Conservation (phyloP, 1,140 invertebrate genomes). For the Eurytemora carolleeae region DNA sequence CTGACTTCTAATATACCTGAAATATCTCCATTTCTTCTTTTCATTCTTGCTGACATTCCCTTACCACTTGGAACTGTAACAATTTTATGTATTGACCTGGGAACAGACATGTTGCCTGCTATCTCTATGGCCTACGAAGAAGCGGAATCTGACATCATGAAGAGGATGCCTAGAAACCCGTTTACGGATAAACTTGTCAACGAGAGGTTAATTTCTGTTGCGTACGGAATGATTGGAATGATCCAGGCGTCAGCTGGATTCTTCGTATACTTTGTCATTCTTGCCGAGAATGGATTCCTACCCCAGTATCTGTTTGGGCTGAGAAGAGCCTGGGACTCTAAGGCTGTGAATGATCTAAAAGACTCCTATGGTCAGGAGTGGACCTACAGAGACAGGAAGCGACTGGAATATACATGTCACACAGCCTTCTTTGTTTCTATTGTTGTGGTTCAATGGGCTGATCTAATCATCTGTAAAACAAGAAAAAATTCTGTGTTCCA, state of each 20-base stretch:
- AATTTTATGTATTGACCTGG: slow-evolving; percentile 31
- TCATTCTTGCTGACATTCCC: slow-evolving; percentile 32
- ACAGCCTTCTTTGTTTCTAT: slow-evolving; percentile 45
- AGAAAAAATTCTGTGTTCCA: slow-evolving; percentile 38
- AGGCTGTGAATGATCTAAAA: slow-evolving; percentile 33
- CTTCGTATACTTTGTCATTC: slow-evolving; percentile 37
- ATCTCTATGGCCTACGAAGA: slow-evolving; percentile 91
- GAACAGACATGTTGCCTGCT: slow-evolving; percentile 48
- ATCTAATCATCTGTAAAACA: slow-evolving; percentile 46
- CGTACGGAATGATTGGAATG: slow-evolving; percentile 33
- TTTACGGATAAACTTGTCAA: slow-evolving; percentile 85
- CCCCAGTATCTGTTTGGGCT: slow-evolving; percentile 32
- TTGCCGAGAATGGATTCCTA: slow-evolving; percentile 38
- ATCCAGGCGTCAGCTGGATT: no score
- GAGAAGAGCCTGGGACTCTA: slow-evolving; percentile 34
- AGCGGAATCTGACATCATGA: slow-evolving; percentile 92
- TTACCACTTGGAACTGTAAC: slow-evolving; percentile 32
- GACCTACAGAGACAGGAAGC: slow-evolving; percentile 40
- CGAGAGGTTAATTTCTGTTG: slow-evolving; percentile 48
- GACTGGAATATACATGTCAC: slow-evolving; percentile 42
- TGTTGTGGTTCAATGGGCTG: slow-evolving; percentile 46
- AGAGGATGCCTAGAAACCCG: slow-evolving; percentile 78
- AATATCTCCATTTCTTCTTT: slow-evolving; percentile 33
- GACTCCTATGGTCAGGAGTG: slow-evolving; percentile 42
- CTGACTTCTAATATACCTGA: slow-evolving; percentile 41